These are phyloP conservation scores for Carcharodon carcharias DNA, from an alignment of 2,797 vertebrate species.

Conservation along the genomic window DNA sequence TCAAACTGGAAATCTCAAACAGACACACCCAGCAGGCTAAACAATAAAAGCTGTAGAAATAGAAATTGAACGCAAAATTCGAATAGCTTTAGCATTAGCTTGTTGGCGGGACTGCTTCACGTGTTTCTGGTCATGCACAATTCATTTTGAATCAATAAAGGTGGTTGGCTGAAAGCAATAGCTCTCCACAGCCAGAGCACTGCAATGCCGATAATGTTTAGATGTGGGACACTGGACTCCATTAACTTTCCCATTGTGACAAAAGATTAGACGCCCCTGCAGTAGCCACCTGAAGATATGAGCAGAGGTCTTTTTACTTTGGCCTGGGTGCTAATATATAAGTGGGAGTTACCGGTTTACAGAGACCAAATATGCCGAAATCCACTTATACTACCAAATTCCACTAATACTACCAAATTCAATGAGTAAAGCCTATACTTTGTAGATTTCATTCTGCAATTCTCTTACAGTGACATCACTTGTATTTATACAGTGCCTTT, in stretches of 20 bases:
- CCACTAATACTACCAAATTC: too few relatives aligned
- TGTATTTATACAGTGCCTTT: not conserved
- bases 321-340: not conserved
- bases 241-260: not conserved
- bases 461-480: not conserved
- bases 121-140: not conserved
- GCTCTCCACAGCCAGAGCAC: not conserved
- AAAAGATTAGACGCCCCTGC: not conserved
- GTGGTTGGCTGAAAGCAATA: not conserved
- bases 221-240: not conserved
- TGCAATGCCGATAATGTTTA: not conserved
- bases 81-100: not conserved
- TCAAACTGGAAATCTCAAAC: not conserved
- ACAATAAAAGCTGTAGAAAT: not conserved
- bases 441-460: not conserved
- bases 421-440: too few relatives aligned
- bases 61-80: not conserved
- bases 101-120: not conserved
- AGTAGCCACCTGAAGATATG: not conserved
- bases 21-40: not conserved
- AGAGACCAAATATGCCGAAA: not conserved
- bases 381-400: not conserved
- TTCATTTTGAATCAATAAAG: too few relatives aligned
- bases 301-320: not conserved
- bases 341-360: too few relatives aligned